Evolutionary conservation across 2,888 invertebrate species (phyloP), one percentile per base, ranked within the genome.

Genomic region (Drosophila paracracens): DNA sequence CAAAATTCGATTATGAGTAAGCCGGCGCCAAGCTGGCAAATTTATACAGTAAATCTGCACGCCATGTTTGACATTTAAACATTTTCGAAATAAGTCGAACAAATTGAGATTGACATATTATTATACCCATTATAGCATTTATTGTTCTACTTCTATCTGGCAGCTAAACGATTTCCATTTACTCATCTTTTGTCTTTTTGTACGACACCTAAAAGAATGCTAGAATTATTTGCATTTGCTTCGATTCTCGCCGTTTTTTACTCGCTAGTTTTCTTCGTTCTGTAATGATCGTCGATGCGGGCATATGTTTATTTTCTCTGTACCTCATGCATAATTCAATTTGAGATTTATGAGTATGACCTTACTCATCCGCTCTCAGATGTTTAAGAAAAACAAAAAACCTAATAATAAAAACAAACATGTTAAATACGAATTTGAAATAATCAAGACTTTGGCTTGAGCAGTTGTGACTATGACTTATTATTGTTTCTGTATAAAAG

Each of bases 181-280:
- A 6, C 21, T 25, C 16, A 8, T 46, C 21, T 25, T 4, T 13
- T 8, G 1, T 16, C 36, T 59, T 78, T 71, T 61, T 2, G 2
- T 4, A 0, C 13, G 61, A 56, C 82, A 74, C 83, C 90, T 76
- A 88, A 86, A 86, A 86, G 80, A 72, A 74, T 80, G 78, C 88
- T 51, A 50, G 25, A 16, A 5, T 43, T 52, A 18, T 48, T 61
- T 56, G 1, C 7, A 18, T 10, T 40, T 27, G 35, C 33, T 10
- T 7, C 35, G 21, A 13, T 43, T 52, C 53, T 48, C 56, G 53
- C 21, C n/a, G 11, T n/a, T 31, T 40, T 25, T 38, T 31, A 38
- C 60, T 71, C 69, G 60, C 35, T 68, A n/a, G 18, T 38, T 62
- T 54, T 21, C 27, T 33, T 25, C 35, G 25, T 70, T 35, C 11